A percentile compares a stretch with the other conserved stretches of the same genome.
These are phyloP conservation scores for Mesorhabditis belari DNA, from an alignment of 2,888 invertebrate genomes.

Conservation along the genomic window DNA sequence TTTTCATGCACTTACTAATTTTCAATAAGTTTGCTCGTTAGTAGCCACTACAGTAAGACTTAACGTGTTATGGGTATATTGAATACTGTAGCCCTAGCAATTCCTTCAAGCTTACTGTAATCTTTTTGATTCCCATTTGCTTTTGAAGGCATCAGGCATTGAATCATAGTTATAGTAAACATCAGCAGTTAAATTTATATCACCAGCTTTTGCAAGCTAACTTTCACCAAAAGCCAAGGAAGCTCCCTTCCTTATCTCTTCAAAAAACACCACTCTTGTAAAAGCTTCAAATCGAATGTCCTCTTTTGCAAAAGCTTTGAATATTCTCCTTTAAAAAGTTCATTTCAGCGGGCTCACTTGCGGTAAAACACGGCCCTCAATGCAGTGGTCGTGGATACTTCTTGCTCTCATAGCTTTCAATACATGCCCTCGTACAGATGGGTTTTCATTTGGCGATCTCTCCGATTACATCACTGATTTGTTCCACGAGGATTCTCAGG, in stretches of 20 bases:
- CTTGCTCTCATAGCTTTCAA: neutral
- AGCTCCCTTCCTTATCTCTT: neutral
- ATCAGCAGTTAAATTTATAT: too few relatives aligned
- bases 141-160: too few relatives aligned
- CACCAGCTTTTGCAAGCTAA: too few relatives aligned
- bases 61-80: too few relatives aligned
- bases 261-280: neutral
- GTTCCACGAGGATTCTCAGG: neutral
- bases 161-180: too few relatives aligned
- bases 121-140: too few relatives aligned
- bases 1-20: too few relatives aligned
- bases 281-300: neutral
- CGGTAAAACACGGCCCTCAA: neutral
- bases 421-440: neutral
- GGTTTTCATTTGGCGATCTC: neutral
- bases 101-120: too few relatives aligned
- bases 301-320: neutral
- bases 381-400: neutral
- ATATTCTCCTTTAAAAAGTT: neutral
- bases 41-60: too few relatives aligned
- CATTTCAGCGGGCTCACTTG: neutral
- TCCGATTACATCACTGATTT: neutral
- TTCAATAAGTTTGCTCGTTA: too few relatives aligned
- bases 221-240: too few relatives aligned
- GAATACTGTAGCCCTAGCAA: too few relatives aligned